phyloP scores from a whole-genome alignment of 2,797 vertebrate species.

The Acipenser transmontanus region DNA sequence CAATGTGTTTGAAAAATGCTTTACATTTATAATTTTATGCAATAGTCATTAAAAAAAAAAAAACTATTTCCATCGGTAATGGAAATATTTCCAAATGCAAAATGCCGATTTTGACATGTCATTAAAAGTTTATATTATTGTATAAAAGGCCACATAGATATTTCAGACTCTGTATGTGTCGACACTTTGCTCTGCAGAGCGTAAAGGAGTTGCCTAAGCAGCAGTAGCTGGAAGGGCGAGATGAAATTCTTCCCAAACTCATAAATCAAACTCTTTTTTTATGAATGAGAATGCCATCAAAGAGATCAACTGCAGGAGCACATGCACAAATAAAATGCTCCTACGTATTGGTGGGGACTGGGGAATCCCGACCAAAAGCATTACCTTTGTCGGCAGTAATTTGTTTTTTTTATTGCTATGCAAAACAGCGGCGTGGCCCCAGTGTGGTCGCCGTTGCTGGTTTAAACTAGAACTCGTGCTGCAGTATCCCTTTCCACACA shows the following conservation, averaged over 20 bases:
- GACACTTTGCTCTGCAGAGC: slow-evolving; percentile 29
- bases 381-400: slow-evolving; percentile 84
- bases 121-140: too few relatives aligned
- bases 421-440: slow-evolving; percentile 45
- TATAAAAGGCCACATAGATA: slow-evolving; percentile 29
- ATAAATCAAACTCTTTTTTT: slow-evolving; percentile 79
- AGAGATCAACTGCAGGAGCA: slow-evolving; percentile 72
- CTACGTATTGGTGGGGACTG: slow-evolving; percentile 64
- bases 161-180: slow-evolving; percentile 30
- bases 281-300: slow-evolving; percentile 74
- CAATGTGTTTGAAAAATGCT: neutral
- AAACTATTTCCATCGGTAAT: too few relatives aligned
- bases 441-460: slow-evolving; percentile 15
- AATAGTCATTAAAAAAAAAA: too few relatives aligned
- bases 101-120: too few relatives aligned
- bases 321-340: slow-evolving; percentile 69
- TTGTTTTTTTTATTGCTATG: slow-evolving; percentile 72
- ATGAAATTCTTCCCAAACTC: slow-evolving; percentile 57
- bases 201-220: slow-evolving; percentile 33
- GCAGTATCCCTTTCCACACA: slow-evolving; percentile 2
- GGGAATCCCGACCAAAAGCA: slow-evolving; percentile 79
- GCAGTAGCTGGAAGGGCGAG: slow-evolving; percentile 51
- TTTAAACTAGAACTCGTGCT: slow-evolving; percentile 12
- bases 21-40: too few relatives aligned
- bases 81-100: too few relatives aligned